These are phyloP conservation scores for Caerostris extrusa DNA, from an alignment of 1,140 invertebrate genomes.

Conservation along the genomic window DNA sequence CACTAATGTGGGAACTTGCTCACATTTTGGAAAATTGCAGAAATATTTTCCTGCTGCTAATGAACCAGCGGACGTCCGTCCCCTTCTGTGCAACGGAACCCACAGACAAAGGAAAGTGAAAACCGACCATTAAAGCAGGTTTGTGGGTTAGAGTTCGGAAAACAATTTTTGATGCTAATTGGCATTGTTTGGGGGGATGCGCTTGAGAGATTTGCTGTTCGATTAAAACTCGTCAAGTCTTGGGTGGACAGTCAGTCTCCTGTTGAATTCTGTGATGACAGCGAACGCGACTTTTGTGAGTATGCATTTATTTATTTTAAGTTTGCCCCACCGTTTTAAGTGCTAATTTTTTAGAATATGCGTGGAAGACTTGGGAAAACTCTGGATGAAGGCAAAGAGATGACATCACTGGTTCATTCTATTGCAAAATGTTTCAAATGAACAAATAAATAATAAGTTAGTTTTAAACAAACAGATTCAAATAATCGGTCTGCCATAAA, in stretches of 20 bases:
- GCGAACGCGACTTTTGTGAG: conserved; percentile 38
- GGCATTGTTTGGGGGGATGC: not conserved
- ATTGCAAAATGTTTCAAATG: too few species aligned
- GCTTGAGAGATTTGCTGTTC: not conserved
- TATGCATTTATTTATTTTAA: not conserved
- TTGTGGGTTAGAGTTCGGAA: conserved; percentile 29
- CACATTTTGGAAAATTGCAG: not conserved
- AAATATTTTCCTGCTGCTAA: not conserved
- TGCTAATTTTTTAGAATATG: too few species aligned
- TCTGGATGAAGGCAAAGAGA: too few species aligned
- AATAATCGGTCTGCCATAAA: too few species aligned
- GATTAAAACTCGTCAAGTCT: not conserved
- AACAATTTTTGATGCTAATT: not conserved
- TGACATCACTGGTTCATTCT: too few species aligned
- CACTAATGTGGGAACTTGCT: not conserved
- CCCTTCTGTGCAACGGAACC: not conserved
- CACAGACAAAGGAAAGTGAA: conserved; percentile 26
- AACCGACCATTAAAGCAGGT: conserved; percentile 1
- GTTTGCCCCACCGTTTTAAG: too few species aligned
- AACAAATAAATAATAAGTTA: too few species aligned
- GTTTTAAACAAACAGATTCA: too few species aligned
- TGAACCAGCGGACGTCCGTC: not conserved
- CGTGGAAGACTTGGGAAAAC: too few species aligned
- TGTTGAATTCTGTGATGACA: not conserved
- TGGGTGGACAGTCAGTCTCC: not conserved